phyloP scores from a whole-genome alignment of 2,797 vertebrate genomes.

The Gymnothorax reevesii region DNA sequence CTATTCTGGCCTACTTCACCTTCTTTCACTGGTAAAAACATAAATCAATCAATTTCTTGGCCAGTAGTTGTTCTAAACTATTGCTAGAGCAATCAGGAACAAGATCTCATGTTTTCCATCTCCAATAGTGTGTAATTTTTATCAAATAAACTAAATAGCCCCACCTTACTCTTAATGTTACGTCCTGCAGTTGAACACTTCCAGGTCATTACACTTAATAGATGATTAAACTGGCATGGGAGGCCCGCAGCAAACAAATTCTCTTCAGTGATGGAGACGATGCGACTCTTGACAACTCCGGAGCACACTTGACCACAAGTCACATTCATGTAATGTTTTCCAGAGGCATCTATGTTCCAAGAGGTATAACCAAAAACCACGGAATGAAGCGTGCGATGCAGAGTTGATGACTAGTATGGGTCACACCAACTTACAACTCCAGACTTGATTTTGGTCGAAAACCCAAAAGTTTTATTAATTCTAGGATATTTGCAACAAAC shows the following conservation, averaged over 20 bases:
- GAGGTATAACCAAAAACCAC: background rate
- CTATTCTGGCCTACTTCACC: no score
- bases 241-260: background rate
- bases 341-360: background rate
- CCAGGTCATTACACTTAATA: background rate
- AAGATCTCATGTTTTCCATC: no score
- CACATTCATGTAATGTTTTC: background rate
- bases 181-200: background rate
- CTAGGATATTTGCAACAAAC: background rate
- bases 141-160: no score
- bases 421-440: no score
- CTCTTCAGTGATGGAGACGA: background rate
- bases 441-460: no score
- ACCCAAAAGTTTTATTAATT: background rate
- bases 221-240: background rate
- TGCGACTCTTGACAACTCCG: background rate
- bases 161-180: background rate
- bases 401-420: no score
- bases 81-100: no score
- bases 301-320: background rate
- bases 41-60: no score
- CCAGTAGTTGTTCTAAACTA: no score
- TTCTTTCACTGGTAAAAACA: no score
- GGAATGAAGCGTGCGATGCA: no score
- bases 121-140: no score